Percentiles rank a stretch among this genome's conserved stretches.
phyloP scores from a whole-genome alignment of 2,888 invertebrate genomes.

The Drosophila nr. perissopoda region DNA sequence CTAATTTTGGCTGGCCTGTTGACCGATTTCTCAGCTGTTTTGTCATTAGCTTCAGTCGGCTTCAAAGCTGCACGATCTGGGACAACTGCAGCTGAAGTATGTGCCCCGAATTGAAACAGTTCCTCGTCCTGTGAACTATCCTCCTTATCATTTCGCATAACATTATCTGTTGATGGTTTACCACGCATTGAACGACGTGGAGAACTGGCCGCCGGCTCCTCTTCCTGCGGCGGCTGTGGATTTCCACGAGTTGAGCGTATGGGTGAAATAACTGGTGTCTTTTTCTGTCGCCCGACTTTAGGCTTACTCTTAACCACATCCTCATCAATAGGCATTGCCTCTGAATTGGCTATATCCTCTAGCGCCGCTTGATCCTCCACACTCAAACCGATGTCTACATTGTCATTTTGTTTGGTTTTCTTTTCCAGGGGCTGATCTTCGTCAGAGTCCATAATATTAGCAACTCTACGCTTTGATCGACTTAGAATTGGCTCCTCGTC shows the following conservation, averaged over 20 bases:
- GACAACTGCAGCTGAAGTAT: not conserved
- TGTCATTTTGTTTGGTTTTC: not conserved
- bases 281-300: not conserved
- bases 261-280: not conserved
- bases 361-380: not conserved
- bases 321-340: slow-evolving; percentile 1
- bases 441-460: not conserved
- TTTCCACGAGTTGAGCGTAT: slow-evolving; percentile 48
- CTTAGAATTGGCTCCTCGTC: slow-evolving; percentile 3
- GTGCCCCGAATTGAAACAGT: slow-evolving; percentile 56
- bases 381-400: not conserved
- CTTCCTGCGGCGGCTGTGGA: not conserved
- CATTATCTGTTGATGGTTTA: not conserved
- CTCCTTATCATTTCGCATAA: slow-evolving; percentile 1
- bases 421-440: slow-evolving; percentile 5
- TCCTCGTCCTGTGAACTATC: slow-evolving; percentile 28
- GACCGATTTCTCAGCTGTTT: slow-evolving; percentile 5
- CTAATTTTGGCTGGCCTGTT: slow-evolving; percentile 25
- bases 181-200: slow-evolving; percentile 17
- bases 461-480: not conserved
- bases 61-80: not conserved
- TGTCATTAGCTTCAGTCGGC: slow-evolving; percentile 4
- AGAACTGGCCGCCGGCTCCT: not conserved
- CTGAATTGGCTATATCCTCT: not conserved
- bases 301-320: not conserved